Conservation (phyloP, 2,797 vertebrate genomes). For the Propithecus deckenii region DNA sequence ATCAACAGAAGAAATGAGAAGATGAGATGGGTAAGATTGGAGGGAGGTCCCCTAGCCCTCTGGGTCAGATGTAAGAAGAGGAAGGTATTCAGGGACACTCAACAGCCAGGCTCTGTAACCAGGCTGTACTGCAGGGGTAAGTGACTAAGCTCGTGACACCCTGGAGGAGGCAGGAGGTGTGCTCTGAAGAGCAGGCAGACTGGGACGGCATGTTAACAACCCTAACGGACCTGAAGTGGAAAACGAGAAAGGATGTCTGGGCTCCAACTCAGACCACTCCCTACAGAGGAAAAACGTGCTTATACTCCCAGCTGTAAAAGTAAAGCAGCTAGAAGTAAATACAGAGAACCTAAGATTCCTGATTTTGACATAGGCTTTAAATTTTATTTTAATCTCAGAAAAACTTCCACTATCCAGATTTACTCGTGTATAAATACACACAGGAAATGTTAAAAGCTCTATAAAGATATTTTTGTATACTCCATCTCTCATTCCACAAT, state of each 20-base stretch:
- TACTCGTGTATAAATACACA: background rate
- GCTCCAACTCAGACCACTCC: background rate
- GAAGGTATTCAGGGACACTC: background rate
- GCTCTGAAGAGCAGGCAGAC: background rate
- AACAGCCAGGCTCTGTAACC: too few species aligned
- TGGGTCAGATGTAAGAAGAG: background rate
- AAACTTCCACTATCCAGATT: background rate
- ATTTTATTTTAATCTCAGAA: background rate
- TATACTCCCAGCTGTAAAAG: background rate
- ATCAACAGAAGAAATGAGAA: background rate
- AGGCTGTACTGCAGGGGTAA: background rate
- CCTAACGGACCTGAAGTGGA: background rate
- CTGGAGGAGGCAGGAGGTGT: background rate
- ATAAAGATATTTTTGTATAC: background rate
- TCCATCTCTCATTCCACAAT: background rate
- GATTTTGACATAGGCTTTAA: background rate
- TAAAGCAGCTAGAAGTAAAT: background rate
- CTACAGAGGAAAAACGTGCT: background rate
- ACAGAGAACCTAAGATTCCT: background rate
- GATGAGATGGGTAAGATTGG: background rate
- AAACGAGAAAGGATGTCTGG: background rate
- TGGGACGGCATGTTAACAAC: accelerated
- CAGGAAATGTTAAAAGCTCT: background rate
- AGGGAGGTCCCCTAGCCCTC: too few species aligned
- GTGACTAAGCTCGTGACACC: background rate